Percentiles rank a stretch among this genome's conserved stretches.
phyloP scores from a whole-genome alignment of 1,140 invertebrate species.

The Pristionchus pacificus region DNA sequence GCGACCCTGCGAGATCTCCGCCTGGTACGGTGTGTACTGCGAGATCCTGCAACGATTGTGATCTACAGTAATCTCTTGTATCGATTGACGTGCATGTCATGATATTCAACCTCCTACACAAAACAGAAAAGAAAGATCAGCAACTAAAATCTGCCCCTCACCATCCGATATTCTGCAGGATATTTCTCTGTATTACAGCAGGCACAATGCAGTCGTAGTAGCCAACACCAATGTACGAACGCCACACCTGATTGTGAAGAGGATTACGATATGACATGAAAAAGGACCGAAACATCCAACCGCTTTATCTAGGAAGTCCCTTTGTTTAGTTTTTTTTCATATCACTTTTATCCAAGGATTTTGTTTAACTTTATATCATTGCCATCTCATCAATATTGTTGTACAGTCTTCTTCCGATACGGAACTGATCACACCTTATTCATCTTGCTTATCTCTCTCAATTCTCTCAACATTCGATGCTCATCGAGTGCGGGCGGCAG shows the following conservation, averaged over 20 bases:
- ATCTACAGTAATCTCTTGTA: slow-evolving; percentile 6
- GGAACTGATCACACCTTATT: slow-evolving; percentile 63
- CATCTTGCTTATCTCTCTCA: slow-evolving; percentile 41
- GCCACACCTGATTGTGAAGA: slow-evolving; percentile 69
- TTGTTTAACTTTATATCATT: neutral
- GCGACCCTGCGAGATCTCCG: slow-evolving; percentile 90
- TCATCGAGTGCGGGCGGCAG: slow-evolving; percentile 49
- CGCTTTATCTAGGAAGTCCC: too few species aligned
- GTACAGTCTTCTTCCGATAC: neutral
- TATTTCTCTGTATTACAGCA: slow-evolving; percentile 88
- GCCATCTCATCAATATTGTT: neutral
- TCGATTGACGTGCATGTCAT: slow-evolving; percentile 21
- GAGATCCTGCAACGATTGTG: slow-evolving; percentile 62
- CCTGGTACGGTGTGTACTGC: slow-evolving; percentile 70
- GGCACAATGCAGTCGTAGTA: slow-evolving; percentile 92
- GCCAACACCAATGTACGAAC: slow-evolving; percentile 96
- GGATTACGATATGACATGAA: too few species aligned
- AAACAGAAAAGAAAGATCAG: slow-evolving; percentile 5
- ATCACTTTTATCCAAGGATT: too few species aligned
- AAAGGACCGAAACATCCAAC: neutral
- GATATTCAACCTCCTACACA: slow-evolving; percentile 14
- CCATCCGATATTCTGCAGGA: slow-evolving; percentile 99
- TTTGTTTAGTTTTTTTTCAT: too few species aligned
- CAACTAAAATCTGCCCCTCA: slow-evolving; percentile 60
- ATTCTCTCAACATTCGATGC: slow-evolving; percentile 49